Base-by-base conservation (phyloP, 2,888 invertebrate species). In the Protodeltote pygarga region DNA sequence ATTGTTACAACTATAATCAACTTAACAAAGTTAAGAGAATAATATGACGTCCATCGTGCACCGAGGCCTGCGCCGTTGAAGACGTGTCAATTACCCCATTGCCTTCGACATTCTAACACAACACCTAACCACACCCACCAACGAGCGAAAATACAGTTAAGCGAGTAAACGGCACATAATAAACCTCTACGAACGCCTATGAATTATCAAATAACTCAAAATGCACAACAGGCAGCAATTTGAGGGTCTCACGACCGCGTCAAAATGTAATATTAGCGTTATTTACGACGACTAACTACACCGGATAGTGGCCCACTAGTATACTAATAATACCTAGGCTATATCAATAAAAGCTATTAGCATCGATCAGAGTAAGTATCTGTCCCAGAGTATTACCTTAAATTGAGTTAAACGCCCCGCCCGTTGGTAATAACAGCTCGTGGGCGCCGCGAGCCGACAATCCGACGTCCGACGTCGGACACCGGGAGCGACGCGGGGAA, bases 291-390 rank as follows among this genome's bases (percentile, higher is more conserved):
- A 51, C 75, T 84, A 87, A 86, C 83, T 73, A 78, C 73, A 70
- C 65, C 72, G 65, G 68, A 67, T 72, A 55, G 69, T 58, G 58
- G 49, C 49, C 46, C 49, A 49, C 50, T 70, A 69, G 68, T 73
- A 29, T 52, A 46, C 65, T 68, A 80, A 87, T 87, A 86, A 83
- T 78, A 77, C 75, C 80, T 83, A 81, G 80, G 66, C 80, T 87
- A 87, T 90, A 90, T 90, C 91, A 90, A 90, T 90, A 91, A 90
- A 90, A 79, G 83, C 83, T 77, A 89, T 90, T 89, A 90, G 73
- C 83, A 85, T 89, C 89, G 83, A 89, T 89, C 90, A 87, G 77
- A 55, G 75, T 86, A 83, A 87, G 82, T 85, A 85, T 81, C 81
- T 83, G 81, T 84, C 81, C 73, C 67, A 75, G 65, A 71, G 76